Conservation (phyloP, 2,888 invertebrate species). For the Myopa testacea region DNA sequence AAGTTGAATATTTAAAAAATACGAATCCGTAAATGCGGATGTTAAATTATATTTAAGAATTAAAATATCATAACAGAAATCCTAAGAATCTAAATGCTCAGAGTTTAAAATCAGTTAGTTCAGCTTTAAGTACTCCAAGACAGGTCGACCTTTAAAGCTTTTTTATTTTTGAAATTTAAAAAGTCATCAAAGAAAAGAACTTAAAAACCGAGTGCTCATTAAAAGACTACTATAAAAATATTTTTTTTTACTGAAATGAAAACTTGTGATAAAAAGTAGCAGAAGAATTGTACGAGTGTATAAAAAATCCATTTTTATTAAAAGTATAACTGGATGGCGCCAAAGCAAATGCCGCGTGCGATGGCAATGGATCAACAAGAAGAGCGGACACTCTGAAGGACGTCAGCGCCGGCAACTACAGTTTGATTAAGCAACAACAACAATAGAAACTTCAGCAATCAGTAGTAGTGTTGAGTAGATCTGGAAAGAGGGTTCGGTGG, state of each 20-base stretch:
- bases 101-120: no score
- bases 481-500: no score
- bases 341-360: background rate
- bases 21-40: no score
- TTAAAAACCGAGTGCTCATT: background rate
- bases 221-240: background rate
- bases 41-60: no score
- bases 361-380: background rate
- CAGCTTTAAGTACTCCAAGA: no score
- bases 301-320: background rate
- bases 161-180: no score
- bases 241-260: background rate
- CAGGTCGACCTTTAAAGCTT: no score
- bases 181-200: no score
- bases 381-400: constrained; percentile 22
- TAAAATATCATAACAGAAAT: no score
- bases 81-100: no score
- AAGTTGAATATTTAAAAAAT: no score
- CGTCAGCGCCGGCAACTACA: constrained; percentile 32
- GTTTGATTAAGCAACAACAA: constrained; percentile 19
- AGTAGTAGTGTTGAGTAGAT: background rate
- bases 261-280: background rate
- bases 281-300: no score
- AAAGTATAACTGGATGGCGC: constrained; percentile 15
- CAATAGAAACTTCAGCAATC: background rate